Conservation (phyloP, 2,888 invertebrate species). For the Abscondita cerata region DNA sequence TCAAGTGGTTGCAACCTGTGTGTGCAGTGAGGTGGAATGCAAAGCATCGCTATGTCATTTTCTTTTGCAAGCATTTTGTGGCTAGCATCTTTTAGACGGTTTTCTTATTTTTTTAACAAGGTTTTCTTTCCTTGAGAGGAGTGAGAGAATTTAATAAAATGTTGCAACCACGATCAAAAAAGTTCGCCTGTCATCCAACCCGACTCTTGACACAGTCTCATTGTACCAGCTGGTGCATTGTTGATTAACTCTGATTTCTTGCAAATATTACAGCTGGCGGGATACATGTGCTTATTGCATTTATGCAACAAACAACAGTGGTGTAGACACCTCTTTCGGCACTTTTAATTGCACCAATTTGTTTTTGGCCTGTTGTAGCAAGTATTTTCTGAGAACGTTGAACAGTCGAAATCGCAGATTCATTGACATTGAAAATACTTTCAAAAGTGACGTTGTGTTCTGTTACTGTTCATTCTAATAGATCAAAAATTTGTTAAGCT, state of each 20-base stretch:
- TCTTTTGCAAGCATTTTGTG: conserved; percentile 33
- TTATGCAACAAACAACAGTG: conserved; percentile 50
- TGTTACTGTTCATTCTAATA: too few species aligned
- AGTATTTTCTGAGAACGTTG: too few species aligned
- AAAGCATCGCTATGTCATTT: conserved; percentile 48
- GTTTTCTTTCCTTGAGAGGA: background rate
- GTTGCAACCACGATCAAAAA: conserved; percentile 40
- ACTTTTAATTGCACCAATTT: too few species aligned
- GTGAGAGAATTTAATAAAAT: conserved; percentile 38
- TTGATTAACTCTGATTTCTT: conserved; percentile 47
- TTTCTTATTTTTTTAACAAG: too few species aligned
- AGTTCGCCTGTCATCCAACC: conserved; percentile 47
- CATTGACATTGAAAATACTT: too few species aligned
- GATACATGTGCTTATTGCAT: conserved; percentile 45
- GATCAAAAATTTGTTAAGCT: too few species aligned
- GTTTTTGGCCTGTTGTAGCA: too few species aligned
- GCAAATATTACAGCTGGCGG: conserved; percentile 36
- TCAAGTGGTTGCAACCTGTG: too few species aligned
- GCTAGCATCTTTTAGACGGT: too few species aligned
- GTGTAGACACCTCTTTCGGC: conserved; percentile 50
- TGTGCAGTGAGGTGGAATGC: conserved; percentile 51
- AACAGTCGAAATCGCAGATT: too few species aligned
- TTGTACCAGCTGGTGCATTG: conserved; percentile 49
- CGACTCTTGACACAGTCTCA: conserved; percentile 44
- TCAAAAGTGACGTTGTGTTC: too few species aligned